A percentile compares a stretch with the other conserved stretches of the same genome.
Conservation (phyloP, 2,797 vertebrate species). For the Lerista edwardsae region DNA sequence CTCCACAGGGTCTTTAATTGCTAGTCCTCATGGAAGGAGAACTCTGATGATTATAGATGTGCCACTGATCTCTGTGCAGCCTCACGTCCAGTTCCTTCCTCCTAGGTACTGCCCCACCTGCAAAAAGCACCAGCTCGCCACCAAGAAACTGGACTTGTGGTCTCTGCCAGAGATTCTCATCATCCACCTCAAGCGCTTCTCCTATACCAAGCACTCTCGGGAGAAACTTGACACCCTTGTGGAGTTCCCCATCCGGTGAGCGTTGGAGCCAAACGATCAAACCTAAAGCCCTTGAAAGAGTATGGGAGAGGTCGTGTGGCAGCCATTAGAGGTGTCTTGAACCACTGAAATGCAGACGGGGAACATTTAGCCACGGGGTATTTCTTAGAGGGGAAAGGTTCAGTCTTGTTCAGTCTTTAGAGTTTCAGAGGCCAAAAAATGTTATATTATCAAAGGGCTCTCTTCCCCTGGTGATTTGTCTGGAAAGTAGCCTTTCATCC, state of each 20-base stretch:
- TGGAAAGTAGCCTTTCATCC: not conserved
- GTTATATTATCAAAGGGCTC: not conserved
- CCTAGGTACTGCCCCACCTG: slow-evolving; percentile 89
- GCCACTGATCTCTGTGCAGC: not conserved
- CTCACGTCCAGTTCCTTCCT: not conserved
- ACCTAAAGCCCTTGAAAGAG: not conserved
- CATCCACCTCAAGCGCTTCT: slow-evolving; percentile 91
- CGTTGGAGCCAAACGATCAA: not conserved
- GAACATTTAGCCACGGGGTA: not conserved
- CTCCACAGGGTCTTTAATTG: not conserved
- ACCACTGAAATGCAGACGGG: not conserved
- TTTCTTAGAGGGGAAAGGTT: not conserved
- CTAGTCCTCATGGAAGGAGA: not conserved
- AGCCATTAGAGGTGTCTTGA: not conserved
- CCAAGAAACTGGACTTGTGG: slow-evolving; percentile 92
- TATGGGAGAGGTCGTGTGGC: not conserved
- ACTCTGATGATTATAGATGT: no score
- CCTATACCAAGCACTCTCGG: slow-evolving; percentile 87
- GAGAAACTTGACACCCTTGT: slow-evolving; percentile 90
- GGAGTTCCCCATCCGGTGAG: slow-evolving; percentile 87
- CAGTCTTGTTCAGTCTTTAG: not conserved
- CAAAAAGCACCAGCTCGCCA: slow-evolving; percentile 89
- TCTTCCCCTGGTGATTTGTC: not conserved
- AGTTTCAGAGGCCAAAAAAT: not conserved
- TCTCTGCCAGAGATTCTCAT: slow-evolving; percentile 88